Evolutionary conservation across 2,797 vertebrate species (phyloP).

Genomic region (Margarornis squamiger): DNA sequence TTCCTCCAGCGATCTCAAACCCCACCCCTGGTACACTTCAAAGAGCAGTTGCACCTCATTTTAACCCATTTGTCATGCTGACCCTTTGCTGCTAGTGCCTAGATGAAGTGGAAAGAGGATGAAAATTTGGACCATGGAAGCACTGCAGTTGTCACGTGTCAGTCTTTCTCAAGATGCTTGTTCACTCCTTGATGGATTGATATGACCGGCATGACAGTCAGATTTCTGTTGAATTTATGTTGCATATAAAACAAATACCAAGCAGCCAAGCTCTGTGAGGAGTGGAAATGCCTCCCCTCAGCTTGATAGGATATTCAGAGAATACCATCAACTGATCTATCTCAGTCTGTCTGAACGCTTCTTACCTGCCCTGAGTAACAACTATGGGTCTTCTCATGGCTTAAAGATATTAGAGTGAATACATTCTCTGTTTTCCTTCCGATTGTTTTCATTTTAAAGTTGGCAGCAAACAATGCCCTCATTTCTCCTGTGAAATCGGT

Average conservation of each 20-base stretch:
- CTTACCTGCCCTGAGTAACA: not conserved
- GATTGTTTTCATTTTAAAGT: not conserved
- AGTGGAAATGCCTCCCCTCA: not conserved
- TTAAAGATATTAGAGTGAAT: not conserved
- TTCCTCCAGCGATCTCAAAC: not conserved
- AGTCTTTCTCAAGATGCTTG: not conserved
- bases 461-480: not conserved
- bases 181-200: not conserved
- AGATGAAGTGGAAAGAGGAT: not conserved
- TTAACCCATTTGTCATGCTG: not conserved
- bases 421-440: not conserved
- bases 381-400: not conserved
- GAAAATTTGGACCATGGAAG: not conserved
- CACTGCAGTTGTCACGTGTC: not conserved
- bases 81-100: not conserved
- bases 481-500: not conserved
- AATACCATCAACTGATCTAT: not conserved
- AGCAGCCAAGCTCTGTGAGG: not conserved
- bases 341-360: not conserved
- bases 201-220: rapidly evolving
- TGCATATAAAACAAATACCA: slow-evolving; percentile 6
- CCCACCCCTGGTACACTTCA: not conserved
- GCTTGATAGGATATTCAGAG: not conserved
- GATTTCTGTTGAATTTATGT: slow-evolving; percentile 15
- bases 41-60: not conserved